Percentiles rank a stretch among this genome's conserved stretches.
Conservation (phyloP, 2,888 invertebrate species). For the Beris chalybata region DNA sequence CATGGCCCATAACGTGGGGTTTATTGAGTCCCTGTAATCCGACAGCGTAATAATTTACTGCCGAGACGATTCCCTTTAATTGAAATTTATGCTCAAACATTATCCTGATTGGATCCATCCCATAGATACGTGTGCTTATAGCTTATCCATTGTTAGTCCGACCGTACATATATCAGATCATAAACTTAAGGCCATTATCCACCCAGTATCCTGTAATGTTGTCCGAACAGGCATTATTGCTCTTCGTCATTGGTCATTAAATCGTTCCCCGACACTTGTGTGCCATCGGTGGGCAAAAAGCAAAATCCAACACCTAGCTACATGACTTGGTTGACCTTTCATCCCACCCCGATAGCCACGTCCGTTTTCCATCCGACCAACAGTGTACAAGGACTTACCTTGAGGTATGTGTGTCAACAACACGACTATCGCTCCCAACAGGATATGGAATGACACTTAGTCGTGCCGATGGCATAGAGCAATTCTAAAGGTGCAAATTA, state of each 20-base stretch:
- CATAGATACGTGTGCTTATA: conserved; percentile 21
- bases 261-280: conserved; percentile 20
- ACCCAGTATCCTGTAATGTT: conserved; percentile 24
- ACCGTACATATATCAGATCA: conserved; percentile 26
- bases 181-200: conserved; percentile 26
- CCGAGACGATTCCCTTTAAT: conserved; percentile 34
- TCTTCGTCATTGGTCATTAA: conserved; percentile 27
- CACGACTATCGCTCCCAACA: no score
- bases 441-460: no score
- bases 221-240: conserved; percentile 31
- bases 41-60: conserved; percentile 26
- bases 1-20: not conserved
- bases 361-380: no score
- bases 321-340: not conserved
- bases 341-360: no score
- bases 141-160: conserved; percentile 26
- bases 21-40: conserved; percentile 27
- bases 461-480: no score
- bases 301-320: conserved; percentile 8
- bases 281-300: conserved; percentile 1
- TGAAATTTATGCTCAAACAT: conserved; percentile 37
- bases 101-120: conserved; percentile 34
- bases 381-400: no score
- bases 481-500: no score
- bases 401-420: no score